Evolutionary conservation across 2,888 invertebrate genomes (phyloP).

Genomic region (Caenorhabditis zanzibari): DNA sequence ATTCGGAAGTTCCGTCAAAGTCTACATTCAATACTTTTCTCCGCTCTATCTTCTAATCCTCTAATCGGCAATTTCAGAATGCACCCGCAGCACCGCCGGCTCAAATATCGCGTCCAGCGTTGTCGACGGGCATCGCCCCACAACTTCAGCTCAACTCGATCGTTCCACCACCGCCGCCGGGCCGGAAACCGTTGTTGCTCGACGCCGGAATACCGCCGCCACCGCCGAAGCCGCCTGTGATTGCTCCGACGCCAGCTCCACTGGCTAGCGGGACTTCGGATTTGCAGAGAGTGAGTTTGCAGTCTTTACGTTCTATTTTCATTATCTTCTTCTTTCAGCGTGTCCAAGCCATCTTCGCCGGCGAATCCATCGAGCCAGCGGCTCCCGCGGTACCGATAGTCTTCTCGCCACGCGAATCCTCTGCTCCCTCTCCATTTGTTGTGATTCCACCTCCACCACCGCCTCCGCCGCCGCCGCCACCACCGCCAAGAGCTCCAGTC

Average conservation of each 20-base stretch:
- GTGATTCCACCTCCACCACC: conserved; percentile 18
- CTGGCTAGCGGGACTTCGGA: conserved; percentile 11
- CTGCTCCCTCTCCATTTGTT: neutral
- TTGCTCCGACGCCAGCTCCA: neutral
- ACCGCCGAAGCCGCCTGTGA: conserved; percentile 20
- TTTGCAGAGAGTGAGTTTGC: conserved; percentile 44
- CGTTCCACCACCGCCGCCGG: conserved; percentile 46
- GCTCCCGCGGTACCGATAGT: conserved; percentile 16
- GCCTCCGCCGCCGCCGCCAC: conserved; percentile 26
- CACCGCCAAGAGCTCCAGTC: conserved; percentile 14
- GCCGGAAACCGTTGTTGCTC: neutral
- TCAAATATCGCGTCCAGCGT: conserved; percentile 12
- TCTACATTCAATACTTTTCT: neutral
- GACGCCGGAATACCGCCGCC: conserved; percentile 48
- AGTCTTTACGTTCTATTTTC: too few species aligned
- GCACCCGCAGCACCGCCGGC: conserved; percentile 30
- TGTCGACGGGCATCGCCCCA: conserved; percentile 25
- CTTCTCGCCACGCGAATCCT: conserved; percentile 16
- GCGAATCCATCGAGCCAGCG: neutral
- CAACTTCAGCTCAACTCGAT: neutral
- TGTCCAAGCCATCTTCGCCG: conserved; percentile 37
- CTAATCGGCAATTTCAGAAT: conserved; percentile 7
- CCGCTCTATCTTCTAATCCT: neutral
- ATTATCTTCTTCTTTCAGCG: conserved; percentile 45
- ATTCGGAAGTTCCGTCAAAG: conserved; percentile 8